These are phyloP conservation scores for Elaphurus davidianus DNA, from an alignment of 2,113 vertebrate species.

Conservation along the genomic window DNA sequence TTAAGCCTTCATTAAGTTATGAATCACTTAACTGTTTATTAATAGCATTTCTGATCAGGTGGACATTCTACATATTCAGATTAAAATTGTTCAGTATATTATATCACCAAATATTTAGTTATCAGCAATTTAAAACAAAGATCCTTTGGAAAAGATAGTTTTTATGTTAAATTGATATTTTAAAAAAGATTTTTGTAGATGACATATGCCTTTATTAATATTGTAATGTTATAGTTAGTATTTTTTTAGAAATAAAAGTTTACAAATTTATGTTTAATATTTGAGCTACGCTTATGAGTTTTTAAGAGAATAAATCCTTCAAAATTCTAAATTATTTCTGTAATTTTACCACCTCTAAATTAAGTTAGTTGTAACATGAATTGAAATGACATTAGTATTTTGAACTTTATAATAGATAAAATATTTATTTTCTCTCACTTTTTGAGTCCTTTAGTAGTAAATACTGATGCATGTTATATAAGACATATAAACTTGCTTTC, in stretches of 20 bases:
- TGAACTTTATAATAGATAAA: constrained; percentile 20
- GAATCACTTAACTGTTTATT: constrained; percentile 77
- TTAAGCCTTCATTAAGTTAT: constrained; percentile 64
- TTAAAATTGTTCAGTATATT: constrained; percentile 72
- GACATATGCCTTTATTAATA: constrained; percentile 60
- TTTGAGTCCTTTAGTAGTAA: not conserved
- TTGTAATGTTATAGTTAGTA: constrained; percentile 71
- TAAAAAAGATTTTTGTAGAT: constrained; percentile 69
- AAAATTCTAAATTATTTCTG: constrained; percentile 57
- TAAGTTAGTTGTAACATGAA: constrained; percentile 17
- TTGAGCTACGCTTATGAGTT: not conserved
- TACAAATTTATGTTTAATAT: constrained; percentile 66
- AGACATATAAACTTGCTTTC: not conserved
- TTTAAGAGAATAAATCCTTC: constrained; percentile 24
- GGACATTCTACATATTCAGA: constrained; percentile 57
- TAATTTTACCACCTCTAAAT: not conserved
- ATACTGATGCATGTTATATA: not conserved
- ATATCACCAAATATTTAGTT: constrained; percentile 56
- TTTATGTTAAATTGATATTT: constrained; percentile 74
- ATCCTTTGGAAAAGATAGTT: constrained; percentile 71
- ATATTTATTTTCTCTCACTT: not conserved
- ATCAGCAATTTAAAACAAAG: constrained; percentile 68
- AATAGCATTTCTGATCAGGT: constrained; percentile 70
- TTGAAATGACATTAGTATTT: not conserved
- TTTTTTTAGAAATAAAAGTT: constrained; percentile 65